phyloP scores from a whole-genome alignment of 2,113 vertebrate species.

The Oenanthe melanoleuca region DNA sequence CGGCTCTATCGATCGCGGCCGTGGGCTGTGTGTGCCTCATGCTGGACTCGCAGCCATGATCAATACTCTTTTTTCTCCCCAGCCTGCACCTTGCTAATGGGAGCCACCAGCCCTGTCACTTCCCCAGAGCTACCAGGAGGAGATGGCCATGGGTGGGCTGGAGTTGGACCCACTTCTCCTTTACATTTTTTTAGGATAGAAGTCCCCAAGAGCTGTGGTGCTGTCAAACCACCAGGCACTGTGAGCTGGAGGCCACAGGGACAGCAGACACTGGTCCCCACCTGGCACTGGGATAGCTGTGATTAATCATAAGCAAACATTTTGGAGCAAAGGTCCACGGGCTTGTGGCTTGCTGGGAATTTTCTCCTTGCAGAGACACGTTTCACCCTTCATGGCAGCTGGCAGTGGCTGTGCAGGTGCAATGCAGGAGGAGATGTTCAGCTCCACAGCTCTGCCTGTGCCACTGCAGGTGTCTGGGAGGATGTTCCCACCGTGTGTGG shows the following conservation, averaged over 20 bases:
- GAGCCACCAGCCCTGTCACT: neutral
- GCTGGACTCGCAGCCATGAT: neutral
- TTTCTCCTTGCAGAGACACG: neutral
- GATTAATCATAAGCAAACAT: neutral
- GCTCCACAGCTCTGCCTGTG: neutral
- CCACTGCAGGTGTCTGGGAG: neutral
- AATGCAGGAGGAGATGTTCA: neutral
- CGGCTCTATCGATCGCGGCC: neutral
- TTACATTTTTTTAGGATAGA: neutral
- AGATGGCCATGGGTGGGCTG: neutral
- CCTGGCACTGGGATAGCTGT: neutral
- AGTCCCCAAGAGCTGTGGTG: rapidly evolving
- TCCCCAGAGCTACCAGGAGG: neutral
- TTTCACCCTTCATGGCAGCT: neutral
- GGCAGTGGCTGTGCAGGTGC: neutral
- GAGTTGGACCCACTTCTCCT: neutral
- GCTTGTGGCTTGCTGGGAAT: neutral
- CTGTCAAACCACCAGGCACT: rapidly evolving
- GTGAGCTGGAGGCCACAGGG: rapidly evolving
- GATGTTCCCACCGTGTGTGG: neutral
- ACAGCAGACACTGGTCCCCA: neutral
- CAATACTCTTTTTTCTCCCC: conserved; percentile 27
- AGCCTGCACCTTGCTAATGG: neutral
- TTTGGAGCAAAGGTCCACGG: neutral
- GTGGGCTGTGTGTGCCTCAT: neutral